phyloP scores from a whole-genome alignment of 2,113 vertebrate species.

The Psettodes erumei region DNA sequence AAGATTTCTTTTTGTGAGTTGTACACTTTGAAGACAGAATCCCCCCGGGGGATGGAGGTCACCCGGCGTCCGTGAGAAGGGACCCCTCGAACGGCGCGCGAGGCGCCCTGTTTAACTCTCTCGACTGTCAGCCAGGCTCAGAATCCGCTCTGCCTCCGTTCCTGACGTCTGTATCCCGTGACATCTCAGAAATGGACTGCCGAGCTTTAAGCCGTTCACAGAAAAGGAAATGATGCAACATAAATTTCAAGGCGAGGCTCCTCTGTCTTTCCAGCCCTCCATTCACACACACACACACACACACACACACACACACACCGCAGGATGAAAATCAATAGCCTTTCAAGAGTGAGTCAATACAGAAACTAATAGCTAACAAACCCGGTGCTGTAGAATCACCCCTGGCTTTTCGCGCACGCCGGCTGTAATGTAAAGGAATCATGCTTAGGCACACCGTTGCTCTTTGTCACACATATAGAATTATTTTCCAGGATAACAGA shows the following conservation, averaged over 20 bases:
- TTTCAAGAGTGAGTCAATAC: constrained; percentile 73
- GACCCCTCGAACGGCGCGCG: not conserved
- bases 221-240: constrained; percentile 66
- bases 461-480: constrained; percentile 16
- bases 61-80: not conserved
- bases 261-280: constrained; percentile 31
- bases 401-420: not conserved
- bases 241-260: constrained; percentile 62
- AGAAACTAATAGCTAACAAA: constrained; percentile 74
- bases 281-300: constrained; percentile 28
- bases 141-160: constrained; percentile 20
- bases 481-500: constrained; percentile 39
- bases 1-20: constrained; percentile 47
- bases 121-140: constrained; percentile 11
- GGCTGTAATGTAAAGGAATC: constrained; percentile 49
- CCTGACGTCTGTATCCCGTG: constrained; percentile 61
- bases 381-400: constrained; percentile 57
- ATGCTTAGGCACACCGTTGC: constrained; percentile 40
- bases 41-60: constrained; percentile 34
- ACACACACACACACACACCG: constrained; percentile 25
- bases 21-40: constrained; percentile 30
- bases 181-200: constrained; percentile 47
- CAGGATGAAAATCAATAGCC: constrained; percentile 74
- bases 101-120: not conserved
- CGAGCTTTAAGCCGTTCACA: constrained; percentile 52